Conservation (phyloP, 2,113 vertebrate genomes). For the Psephotus haematonotus region DNA sequence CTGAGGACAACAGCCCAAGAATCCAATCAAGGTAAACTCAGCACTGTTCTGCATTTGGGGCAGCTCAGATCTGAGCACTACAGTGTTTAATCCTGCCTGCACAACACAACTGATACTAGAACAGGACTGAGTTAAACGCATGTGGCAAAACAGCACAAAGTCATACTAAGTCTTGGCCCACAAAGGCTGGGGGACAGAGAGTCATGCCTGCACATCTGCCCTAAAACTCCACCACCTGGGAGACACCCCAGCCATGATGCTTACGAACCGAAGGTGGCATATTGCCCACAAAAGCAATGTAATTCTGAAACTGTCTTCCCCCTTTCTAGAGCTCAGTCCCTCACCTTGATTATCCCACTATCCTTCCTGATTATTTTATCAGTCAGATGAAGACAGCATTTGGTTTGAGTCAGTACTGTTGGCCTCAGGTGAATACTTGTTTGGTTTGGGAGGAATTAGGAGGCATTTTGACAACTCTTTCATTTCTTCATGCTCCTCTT, state of each 20-base stretch:
- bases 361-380: not conserved
- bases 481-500: constrained; percentile 68
- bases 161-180: not conserved
- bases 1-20: not conserved
- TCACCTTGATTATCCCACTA: not conserved
- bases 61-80: not conserved
- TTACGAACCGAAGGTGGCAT: not conserved
- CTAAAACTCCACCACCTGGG: not conserved
- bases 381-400: constrained; percentile 8
- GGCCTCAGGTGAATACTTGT: constrained; percentile 53
- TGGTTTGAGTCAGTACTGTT: constrained; percentile 46
- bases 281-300: not conserved
- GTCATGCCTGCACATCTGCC: not conserved
- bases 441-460: constrained; percentile 62
- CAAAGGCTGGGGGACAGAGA: not conserved
- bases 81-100: not conserved
- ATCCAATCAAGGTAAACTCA: not conserved
- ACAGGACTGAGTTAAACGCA: not conserved
- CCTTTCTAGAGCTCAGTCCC: not conserved
- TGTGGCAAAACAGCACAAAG: not conserved
- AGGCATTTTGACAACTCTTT: constrained; percentile 70
- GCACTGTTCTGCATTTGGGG: not conserved
- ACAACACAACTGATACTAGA: not conserved
- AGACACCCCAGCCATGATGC: not conserved
- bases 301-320: not conserved